Evolutionary conservation across 2,888 invertebrate genomes (phyloP).

Genomic region (Osmoderma eremita): DNA sequence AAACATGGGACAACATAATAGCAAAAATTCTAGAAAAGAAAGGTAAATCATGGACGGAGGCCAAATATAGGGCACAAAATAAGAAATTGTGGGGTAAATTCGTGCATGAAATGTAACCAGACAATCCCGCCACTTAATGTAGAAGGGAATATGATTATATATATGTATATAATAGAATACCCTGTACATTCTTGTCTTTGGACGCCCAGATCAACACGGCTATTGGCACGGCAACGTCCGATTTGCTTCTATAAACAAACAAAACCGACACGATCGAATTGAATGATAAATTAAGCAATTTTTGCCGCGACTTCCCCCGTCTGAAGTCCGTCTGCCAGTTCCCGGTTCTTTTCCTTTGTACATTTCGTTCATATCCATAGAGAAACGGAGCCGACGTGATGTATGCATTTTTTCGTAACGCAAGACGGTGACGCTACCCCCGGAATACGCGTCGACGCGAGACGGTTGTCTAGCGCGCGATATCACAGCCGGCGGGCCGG

Average conservation of each 20-base stretch:
- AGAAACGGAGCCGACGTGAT: conserved; percentile 38
- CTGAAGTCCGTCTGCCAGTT: background rate
- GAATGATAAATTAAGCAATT: conserved; percentile 38
- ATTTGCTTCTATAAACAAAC: conserved; percentile 27
- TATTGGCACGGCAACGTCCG: background rate
- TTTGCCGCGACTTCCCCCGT: background rate
- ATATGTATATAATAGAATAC: no score
- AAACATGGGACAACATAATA: no score
- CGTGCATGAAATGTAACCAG: no score
- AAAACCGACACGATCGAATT: conserved; percentile 32
- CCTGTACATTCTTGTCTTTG: no score
- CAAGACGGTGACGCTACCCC: conserved; percentile 29
- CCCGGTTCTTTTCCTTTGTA: conserved; percentile 32
- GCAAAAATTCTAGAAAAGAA: no score
- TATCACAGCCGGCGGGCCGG: conserved; percentile 43
- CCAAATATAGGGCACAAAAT: no score
- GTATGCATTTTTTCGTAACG: conserved; percentile 37
- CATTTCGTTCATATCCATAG: conserved; percentile 7
- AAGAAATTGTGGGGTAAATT: no score
- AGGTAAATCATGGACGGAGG: no score
- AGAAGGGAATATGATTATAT: no score
- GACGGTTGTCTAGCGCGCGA: conserved; percentile 23
- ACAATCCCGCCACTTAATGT: no score
- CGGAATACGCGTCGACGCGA: conserved; percentile 47
- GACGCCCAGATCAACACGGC: no score